These are phyloP conservation scores for Trochalopteron elliotii DNA, from an alignment of 2,113 vertebrate species.

Conservation along the genomic window DNA sequence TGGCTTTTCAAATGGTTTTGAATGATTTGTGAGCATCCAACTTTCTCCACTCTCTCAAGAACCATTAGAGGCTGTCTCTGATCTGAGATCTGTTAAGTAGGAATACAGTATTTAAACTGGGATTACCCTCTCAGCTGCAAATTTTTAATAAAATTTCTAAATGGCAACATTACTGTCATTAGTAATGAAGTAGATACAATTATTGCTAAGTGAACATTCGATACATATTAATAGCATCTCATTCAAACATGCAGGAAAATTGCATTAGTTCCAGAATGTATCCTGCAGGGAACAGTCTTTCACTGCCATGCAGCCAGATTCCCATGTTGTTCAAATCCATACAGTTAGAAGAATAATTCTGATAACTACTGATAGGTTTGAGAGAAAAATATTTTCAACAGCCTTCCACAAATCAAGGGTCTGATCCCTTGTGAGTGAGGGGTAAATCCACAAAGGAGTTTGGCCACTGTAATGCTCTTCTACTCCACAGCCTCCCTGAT, in stretches of 20 bases:
- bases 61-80: not conserved
- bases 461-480: not conserved
- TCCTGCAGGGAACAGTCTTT: slow-evolving; percentile 21
- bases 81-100: not conserved
- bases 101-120: not conserved
- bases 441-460: not conserved
- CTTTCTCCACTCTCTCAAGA: not conserved
- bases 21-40: not conserved
- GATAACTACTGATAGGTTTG: not conserved
- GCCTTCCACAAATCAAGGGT: not conserved
- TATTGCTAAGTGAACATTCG: slow-evolving; percentile 26
- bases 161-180: not conserved
- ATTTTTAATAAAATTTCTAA: slow-evolving; percentile 35
- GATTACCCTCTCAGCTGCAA: not conserved
- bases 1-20: not conserved
- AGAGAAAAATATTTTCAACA: not conserved
- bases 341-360: not conserved
- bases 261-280: not conserved
- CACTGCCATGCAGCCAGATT: not conserved
- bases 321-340: not conserved
- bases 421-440: not conserved
- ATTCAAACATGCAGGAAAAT: slow-evolving; percentile 32
- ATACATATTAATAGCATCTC: slow-evolving; percentile 39
- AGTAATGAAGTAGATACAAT: slow-evolving; percentile 48
- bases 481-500: not conserved